Evolutionary conservation across 2,888 invertebrate genomes (phyloP), one percentile per base, ranked within the genome.

Genomic region (Leistus spinibarbis): DNA sequence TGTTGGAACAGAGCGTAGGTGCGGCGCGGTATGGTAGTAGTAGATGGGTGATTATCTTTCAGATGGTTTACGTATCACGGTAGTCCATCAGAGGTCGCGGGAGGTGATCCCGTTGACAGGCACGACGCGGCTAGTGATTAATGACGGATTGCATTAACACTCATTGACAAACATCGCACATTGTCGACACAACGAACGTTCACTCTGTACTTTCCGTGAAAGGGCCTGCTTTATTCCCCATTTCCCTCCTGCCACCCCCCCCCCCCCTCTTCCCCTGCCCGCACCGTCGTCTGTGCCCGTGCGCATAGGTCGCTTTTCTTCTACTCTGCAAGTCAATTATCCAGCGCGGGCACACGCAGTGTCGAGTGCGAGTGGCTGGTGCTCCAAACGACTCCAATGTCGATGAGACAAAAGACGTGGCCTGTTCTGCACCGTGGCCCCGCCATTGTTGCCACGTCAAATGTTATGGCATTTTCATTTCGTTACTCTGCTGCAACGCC

Each of bases 151-250:
- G 75, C 75, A 75, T 75, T 75, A 75, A 75, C 75, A 75, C 75
- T 75, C 75, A 75, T 75, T 75, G 75, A 75, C 75, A 75, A 75
- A 75, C 75, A 75, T 75, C 69, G 69, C 75, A 63, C 56, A 69
- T 75, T 75, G 73, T 72, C 72, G 72, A 54, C 54, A 22, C 54
- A 10, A 10, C 16, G 60, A 60, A 60, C 19, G 60, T 19, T 19
- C 5, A 60, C 60, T n/a, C n/a, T 40, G 40, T 40, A 40, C 40
- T 40, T 40, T 40, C 17, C 17, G 60, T 67, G 62, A 67, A 74
- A 74, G 62, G 63, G 63, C 64, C 20, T 40, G 53, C 73, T 56
- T 60, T 60, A 60, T 53, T 62, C 53, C 27, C 40, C 64, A 9
- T 57, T 5, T 23, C 9, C 65, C 16, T 19, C 19, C 23, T 27